phyloP scores from a whole-genome alignment of 2,888 invertebrate species.

The Ptychoptera albimana region DNA sequence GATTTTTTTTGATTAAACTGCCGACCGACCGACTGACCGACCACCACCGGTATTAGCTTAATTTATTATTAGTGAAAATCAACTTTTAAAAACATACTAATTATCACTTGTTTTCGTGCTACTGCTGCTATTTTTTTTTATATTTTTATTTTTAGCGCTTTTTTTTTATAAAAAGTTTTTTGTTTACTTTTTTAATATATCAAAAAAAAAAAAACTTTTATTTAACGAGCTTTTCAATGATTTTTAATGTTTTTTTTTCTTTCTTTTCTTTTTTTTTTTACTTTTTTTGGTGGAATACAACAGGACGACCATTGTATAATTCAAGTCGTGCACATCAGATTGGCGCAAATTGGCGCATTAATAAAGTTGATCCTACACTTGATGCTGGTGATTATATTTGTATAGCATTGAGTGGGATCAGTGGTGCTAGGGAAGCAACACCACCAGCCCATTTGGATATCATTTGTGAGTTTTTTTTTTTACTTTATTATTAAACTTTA shows the following conservation, averaged over 20 bases:
- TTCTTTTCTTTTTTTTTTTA: slow-evolving; percentile 4
- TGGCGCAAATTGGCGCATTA: slow-evolving; percentile 27
- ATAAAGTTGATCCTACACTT: slow-evolving; percentile 20
- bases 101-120: too few relatives aligned
- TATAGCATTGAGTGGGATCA: slow-evolving; percentile 27
- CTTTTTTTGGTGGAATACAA: slow-evolving; percentile 8
- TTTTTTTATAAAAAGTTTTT: too few relatives aligned
- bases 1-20: too few relatives aligned
- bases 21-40: too few relatives aligned
- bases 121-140: too few relatives aligned
- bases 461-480: slow-evolving; percentile 23
- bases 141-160: too few relatives aligned
- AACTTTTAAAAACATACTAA: too few relatives aligned
- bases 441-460: slow-evolving; percentile 28
- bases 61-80: too few relatives aligned
- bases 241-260: too few relatives aligned
- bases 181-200: background rate
- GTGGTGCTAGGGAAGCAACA: slow-evolving; percentile 29
- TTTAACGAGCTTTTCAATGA: too few relatives aligned
- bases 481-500: background rate
- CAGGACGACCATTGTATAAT: slow-evolving; percentile 25
- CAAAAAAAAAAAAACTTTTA: background rate
- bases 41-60: too few relatives aligned
- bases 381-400: slow-evolving; percentile 29
- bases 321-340: slow-evolving; percentile 24